Evolutionary conservation across 2,797 vertebrate species (phyloP), one percentile per base, ranked within the genome.

Genomic region (Thalassophryne amazonica): DNA sequence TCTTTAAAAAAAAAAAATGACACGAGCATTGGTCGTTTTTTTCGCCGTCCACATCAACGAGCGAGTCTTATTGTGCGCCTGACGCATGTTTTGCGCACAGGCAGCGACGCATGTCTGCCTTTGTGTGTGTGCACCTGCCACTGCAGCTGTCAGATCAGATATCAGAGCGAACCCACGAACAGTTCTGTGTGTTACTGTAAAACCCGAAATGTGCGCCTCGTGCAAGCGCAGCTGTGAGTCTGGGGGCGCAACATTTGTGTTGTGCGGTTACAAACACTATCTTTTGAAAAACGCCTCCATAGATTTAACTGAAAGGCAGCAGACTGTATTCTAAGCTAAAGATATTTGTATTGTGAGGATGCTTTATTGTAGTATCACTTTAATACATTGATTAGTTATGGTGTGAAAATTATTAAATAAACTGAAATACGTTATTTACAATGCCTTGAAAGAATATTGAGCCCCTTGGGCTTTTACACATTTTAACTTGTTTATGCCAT

Each of bases 61-160:
- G 9, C 18, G 15, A 16, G 24, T 7, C 15, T 2, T 15, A 2
- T 0, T 51, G 22, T 2, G n/a, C n/a, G 25, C 3, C 41, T 41
- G 19, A 29, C 32, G 43, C 46, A 3, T 58, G 58, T 42, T 23
- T 5, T 2, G 39, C 24, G 24, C 45, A 36, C 9, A 8, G 33
- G 68, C 20, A 33, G 55, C 13, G 59, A 56, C 60, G 55, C 68
- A 2, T 72, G 60, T 15, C 48, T 65, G 69, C 51, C 14, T 19
- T 30, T 38, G 0, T 2, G n/a, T n/a, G n/a, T 35, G 55, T 8
- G 28, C 74, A 38, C 27, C 8, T 47, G 55, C 25, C 11, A 51
- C 66, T 22, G 73, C 81, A 80, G 69, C 68, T 79, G 81, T 50
- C 52, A 15, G 68, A 39, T 76, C 72, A 6, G 2, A 2, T 80